These are phyloP conservation scores for Conops quadrifasciatus DNA, from an alignment of 2,888 invertebrate genomes.

Conservation along the genomic window DNA sequence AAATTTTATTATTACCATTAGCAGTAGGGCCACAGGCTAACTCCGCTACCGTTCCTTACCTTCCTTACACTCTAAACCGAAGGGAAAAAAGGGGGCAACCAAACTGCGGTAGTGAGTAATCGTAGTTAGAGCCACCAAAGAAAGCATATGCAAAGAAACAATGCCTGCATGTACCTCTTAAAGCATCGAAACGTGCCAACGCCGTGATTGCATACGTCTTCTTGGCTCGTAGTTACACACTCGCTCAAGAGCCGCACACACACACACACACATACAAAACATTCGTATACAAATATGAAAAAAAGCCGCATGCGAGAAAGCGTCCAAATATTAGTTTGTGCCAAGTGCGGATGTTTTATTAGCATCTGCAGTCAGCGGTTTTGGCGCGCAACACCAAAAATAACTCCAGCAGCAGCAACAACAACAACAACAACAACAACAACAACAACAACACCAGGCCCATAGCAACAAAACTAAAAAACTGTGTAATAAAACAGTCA, in stretches of 20 bases:
- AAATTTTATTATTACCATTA: no score
- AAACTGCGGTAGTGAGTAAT: no score
- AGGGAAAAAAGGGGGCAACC: no score
- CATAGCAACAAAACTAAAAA: no score
- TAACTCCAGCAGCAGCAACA: background rate
- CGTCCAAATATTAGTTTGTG: constrained; percentile 23
- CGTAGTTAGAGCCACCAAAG: no score
- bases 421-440: constrained; percentile 16
- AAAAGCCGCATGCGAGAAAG: constrained; percentile 24
- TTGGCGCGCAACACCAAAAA: background rate
- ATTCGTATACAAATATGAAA: background rate
- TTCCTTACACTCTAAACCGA: no score
- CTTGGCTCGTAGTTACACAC: constrained; percentile 34
- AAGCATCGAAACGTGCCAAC: constrained; percentile 46
- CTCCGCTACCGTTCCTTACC: no score
- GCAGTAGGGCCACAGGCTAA: no score
- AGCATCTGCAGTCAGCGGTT: constrained; percentile 20
- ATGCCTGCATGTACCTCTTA: constrained; percentile 27
- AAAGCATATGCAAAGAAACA: no score
- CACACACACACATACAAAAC: constrained; percentile 38
- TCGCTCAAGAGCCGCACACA: constrained; percentile 41
- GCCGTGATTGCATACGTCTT: constrained; percentile 40
- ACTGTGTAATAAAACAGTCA: constrained; percentile 20
- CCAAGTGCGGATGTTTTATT: constrained; percentile 25
- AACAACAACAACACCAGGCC: constrained; percentile 14